A percentile compares a stretch with the other conserved stretches of the same genome.
phyloP scores from a whole-genome alignment of 1,140 invertebrate genomes.

The Hypothenemus hampei region DNA sequence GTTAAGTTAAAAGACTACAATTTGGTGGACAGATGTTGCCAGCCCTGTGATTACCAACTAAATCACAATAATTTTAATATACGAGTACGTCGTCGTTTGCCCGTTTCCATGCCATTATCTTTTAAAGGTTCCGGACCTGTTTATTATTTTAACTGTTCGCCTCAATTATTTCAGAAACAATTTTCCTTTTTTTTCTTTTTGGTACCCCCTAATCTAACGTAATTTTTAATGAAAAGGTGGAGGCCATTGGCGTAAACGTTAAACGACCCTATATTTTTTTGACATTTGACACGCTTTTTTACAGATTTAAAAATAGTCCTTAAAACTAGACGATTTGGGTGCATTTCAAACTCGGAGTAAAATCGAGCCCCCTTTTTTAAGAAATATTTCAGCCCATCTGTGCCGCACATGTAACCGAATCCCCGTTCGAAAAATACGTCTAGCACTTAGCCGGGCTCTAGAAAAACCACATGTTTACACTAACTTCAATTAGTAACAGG shows the following conservation, averaged over 20 bases:
- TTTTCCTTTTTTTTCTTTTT: background rate
- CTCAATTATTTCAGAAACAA: background rate
- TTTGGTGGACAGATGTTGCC: conserved; percentile 15
- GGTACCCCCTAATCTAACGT: background rate
- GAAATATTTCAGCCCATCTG: too few species aligned
- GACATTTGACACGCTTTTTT: too few species aligned
- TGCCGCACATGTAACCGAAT: conserved; percentile 24
- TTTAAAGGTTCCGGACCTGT: background rate
- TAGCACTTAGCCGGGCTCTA: conserved; percentile 26
- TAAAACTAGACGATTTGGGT: too few species aligned
- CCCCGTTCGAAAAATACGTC: conserved; percentile 24
- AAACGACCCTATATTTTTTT: too few species aligned
- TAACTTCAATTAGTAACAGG: conserved; percentile 25
- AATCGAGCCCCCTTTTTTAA: conserved; percentile 11
- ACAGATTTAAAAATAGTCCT: too few species aligned
- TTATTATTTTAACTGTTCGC: background rate
- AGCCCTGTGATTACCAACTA: conserved; percentile 7
- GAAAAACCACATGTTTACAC: conserved; percentile 29
- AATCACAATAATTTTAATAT: conserved; percentile 16
- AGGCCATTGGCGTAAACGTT: background rate
- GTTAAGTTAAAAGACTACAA: background rate
- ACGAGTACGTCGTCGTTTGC: background rate
- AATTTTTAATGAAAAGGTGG: background rate
- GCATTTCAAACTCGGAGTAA: background rate
- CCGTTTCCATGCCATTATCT: background rate